phyloP scores from a whole-genome alignment of 2,113 vertebrate genomes.

The Hucho hucho region DNA sequence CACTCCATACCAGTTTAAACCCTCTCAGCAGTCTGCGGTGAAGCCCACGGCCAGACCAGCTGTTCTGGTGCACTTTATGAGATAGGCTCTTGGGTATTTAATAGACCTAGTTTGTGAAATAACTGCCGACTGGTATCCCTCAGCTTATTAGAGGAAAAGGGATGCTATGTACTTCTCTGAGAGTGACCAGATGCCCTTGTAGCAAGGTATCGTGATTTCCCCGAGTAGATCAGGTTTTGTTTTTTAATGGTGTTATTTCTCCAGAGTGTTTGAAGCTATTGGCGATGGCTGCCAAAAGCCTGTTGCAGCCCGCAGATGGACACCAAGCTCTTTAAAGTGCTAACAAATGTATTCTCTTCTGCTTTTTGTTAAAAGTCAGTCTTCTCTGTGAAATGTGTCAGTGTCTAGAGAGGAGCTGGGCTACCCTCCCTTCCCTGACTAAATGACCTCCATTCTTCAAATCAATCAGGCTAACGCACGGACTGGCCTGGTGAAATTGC shows the following conservation, averaged over 20 bases:
- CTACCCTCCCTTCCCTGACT: conserved; percentile 31
- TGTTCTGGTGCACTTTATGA: conserved; percentile 12
- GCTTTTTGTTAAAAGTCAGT: conserved; percentile 38
- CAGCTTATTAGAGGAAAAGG: conserved; percentile 37
- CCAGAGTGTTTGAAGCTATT: background rate
- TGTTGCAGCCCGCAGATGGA: background rate
- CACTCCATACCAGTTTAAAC: background rate
- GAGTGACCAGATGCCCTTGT: conserved; percentile 20
- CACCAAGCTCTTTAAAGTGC: conserved; percentile 20
- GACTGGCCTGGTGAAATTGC: conserved; percentile 52
- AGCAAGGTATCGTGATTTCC: conserved; percentile 39
- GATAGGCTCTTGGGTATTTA: conserved; percentile 2
- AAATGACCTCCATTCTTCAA: conserved; percentile 38
- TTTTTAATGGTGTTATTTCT: conserved; percentile 4
- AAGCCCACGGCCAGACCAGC: conserved; percentile 14
- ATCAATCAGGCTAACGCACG: conserved; percentile 37
- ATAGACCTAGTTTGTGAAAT: conserved; percentile 8
- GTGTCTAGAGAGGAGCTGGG: conserved; percentile 45
- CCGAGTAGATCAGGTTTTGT: conserved; percentile 1
- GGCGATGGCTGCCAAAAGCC: background rate
- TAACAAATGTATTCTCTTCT: conserved; percentile 31
- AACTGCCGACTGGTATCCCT: conserved; percentile 10
- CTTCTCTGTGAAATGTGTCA: conserved; percentile 55
- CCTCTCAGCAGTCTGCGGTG: background rate
- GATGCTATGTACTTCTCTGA: conserved; percentile 14